phyloP scores from a whole-genome alignment of 2,797 vertebrate species.

The Phrynocephalus forsythii region DNA sequence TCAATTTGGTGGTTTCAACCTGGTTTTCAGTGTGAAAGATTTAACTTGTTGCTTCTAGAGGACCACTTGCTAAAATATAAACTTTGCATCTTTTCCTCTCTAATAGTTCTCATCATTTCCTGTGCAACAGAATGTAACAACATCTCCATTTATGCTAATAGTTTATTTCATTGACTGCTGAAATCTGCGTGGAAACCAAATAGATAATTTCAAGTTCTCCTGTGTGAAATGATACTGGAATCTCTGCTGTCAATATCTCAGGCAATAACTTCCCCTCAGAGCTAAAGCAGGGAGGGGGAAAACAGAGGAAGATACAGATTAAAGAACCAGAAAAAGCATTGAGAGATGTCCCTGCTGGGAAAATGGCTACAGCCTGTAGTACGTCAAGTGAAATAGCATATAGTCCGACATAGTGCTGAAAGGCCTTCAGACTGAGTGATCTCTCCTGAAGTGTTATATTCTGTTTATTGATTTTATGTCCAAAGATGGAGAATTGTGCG shows the following conservation, averaged over 20 bases:
- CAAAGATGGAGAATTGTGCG: neutral
- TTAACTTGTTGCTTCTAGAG: constrained; percentile 38
- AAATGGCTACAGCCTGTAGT: constrained; percentile 26
- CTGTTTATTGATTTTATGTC: neutral
- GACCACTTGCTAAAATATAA: constrained; percentile 15
- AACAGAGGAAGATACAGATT: constrained; percentile 14
- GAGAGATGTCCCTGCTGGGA: constrained; percentile 22
- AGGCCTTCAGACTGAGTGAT: constrained; percentile 3
- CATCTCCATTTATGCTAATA: constrained; percentile 65
- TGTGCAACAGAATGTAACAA: constrained; percentile 43
- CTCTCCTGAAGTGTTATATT: constrained; percentile 2
- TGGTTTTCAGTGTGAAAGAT: constrained; percentile 29
- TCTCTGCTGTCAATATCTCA: constrained; percentile 37
- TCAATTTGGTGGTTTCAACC: constrained; percentile 28
- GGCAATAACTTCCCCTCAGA: constrained; percentile 42
- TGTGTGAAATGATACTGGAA: constrained; percentile 42
- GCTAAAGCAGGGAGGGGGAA: constrained; percentile 8
- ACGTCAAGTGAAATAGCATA: constrained; percentile 36
- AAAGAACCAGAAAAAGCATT: constrained; percentile 24
- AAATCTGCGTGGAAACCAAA: constrained; percentile 62
- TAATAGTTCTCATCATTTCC: constrained; percentile 66
- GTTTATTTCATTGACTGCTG: constrained; percentile 49
- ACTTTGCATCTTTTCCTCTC: constrained; percentile 39
- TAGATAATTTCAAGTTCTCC: constrained; percentile 48
- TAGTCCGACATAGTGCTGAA: constrained; percentile 14